phyloP scores from a whole-genome alignment of 2,888 invertebrate genomes.

The Villa cingulata region DNA sequence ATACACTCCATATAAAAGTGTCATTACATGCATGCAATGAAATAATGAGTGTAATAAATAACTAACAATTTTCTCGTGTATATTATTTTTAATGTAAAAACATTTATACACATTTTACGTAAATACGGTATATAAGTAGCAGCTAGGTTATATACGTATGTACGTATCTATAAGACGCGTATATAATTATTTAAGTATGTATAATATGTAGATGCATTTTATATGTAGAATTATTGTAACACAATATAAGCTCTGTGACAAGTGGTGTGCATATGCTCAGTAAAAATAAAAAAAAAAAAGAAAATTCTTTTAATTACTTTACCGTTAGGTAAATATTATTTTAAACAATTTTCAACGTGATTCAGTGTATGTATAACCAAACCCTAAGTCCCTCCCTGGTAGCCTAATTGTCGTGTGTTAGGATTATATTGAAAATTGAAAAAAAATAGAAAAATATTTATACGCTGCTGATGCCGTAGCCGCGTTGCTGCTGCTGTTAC shows the following conservation, averaged over 20 bases:
- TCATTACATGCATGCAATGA: slow-evolving; percentile 11
- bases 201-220: too few species aligned
- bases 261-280: too few species aligned
- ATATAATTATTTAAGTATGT: too few species aligned
- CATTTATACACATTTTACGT: neutral
- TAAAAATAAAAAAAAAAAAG: neutral
- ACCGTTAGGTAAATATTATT: slow-evolving; percentile 8
- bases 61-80: slow-evolving; percentile 7
- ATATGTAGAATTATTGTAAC: too few species aligned
- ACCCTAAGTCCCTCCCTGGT: neutral
- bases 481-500: too few species aligned
- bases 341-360: slow-evolving; percentile 7
- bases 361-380: neutral
- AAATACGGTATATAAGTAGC: neutral
- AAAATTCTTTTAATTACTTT: slow-evolving; percentile 4
- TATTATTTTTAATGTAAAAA: slow-evolving; percentile 3
- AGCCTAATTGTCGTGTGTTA: neutral
- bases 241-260: too few species aligned
- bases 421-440: too few species aligned
- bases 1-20: neutral
- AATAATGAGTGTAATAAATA: slow-evolving; percentile 12
- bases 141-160: neutral
- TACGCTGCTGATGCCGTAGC: too few species aligned
- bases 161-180: neutral
- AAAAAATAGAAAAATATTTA: neutral